Evolutionary conservation across 2,113 vertebrate genomes (phyloP), one percentile per base, ranked within the genome.

Genomic region (Anseranas semipalmata): DNA sequence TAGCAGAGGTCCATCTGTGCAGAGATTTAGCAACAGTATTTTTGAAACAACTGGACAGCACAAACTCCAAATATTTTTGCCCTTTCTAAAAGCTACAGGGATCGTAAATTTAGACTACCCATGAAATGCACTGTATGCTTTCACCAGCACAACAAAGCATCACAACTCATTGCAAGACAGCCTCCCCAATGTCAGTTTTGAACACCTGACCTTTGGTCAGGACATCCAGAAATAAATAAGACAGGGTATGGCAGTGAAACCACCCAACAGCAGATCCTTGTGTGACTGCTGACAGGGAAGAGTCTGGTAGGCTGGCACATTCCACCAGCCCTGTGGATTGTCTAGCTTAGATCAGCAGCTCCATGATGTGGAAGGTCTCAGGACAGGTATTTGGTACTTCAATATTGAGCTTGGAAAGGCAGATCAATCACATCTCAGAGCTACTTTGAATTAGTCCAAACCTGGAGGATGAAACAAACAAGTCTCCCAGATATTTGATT

Each of bases 171-270:
- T 48, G 66, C 50, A 45, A 87, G 70, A 79, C 32, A 68, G 28
- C 58, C 59, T 82, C 86, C 60, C 11, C 6, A 73, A 52, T 0
- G 16, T 94, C 95, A 91, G 83, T 94, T 95, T 89, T 35, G 55
- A 91, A 95, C 13, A 55, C 66, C 5, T 16, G 71, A 83, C 80
- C 63, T 91, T 82, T 32, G 56, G 83, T 73, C 95, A 97, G 55
- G 72, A 93, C 33, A 78, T 25, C 65, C 50, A 96, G 68, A 96
- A 94, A 93, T 90, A 97, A 94, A 91, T 95, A 96, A 93, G 58
- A 88, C 77, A 77, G 76, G 62, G 67, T 58, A 73, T 11, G 76
- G 55, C 56, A 90, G 72, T 53, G 67, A 89, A 35, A 71, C 41
- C 70, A 90, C 63, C 68, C 83, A 70, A 22, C 27, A 77, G 81